Evolutionary conservation across 2,113 vertebrate species (phyloP), one percentile per base, ranked within the genome.

Genomic region (Mellivora capensis): DNA sequence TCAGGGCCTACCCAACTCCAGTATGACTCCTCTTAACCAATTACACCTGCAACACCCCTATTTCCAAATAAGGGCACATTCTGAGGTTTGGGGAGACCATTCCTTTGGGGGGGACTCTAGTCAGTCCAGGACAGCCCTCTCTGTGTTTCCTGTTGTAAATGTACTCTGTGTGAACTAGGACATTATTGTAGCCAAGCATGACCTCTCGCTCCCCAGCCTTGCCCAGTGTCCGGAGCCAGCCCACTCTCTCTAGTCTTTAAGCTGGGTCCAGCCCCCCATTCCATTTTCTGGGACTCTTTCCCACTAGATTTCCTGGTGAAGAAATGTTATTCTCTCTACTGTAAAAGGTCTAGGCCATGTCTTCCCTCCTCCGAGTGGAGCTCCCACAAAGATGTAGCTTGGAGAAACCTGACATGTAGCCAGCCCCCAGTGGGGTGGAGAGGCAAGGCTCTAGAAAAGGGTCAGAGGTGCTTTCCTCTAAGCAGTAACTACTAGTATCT

Each of bases 1-100:
- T 85, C 62, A 47, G 57, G 39, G 44, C 4, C 15, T 11, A 17
- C 34, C 47, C 29, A 85, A 27, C 42, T 64, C 37, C 25, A 64
- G 5, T 37, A 79, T 61, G 76, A 90, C 14, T 96, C 39, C 49
- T 89, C 57, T 91, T 91, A 91, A 94, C 17, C 88, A 64, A 74
- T 89, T 67, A 44, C 9, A 76, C 83, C 37, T 80, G 61, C 52
- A 79, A n/a, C 31, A 39, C 81, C 2, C 20, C 4, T 44, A 61
- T 79, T 82, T 93, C 64, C 79, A 97, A 77, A 91, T 27, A 29
- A 64, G 18, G 37, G 21, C 15, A 81, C 34, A 42, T 52, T 80
- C 44, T 52, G 80, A 82, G 69, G 69, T 69, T 87, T 94, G 61
- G 20, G 72, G 69, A 39, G 34, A 25, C 54, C 9, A 54, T 67